Percentiles rank a stretch among this genome's conserved stretches.
phyloP scores from a whole-genome alignment of 2,797 vertebrate genomes.

The Pipistrellus kuhlii region DNA sequence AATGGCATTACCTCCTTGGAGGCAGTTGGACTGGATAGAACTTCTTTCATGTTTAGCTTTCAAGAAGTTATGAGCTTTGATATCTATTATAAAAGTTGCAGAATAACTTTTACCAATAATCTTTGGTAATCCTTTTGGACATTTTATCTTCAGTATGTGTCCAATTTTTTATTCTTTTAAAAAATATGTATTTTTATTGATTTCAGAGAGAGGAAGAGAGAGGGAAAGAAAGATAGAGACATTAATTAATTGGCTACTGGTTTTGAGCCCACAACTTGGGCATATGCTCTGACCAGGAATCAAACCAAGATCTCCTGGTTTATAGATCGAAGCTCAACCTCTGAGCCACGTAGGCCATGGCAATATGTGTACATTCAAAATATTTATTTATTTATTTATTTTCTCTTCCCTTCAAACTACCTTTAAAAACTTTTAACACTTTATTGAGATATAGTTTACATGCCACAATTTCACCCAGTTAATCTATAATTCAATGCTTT shows the following conservation, averaged over 20 bases:
- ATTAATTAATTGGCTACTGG: no score
- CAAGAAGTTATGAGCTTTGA: background rate
- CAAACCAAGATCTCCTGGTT: no score
- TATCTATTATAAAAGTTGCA: background rate
- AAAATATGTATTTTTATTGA: no score
- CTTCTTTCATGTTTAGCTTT: slow-evolving; percentile 4
- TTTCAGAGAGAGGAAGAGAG: no score
- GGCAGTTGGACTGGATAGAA: background rate
- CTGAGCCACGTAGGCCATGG: no score
- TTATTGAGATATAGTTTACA: background rate
- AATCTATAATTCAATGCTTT: background rate
- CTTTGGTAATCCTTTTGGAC: background rate
- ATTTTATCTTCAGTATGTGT: background rate
- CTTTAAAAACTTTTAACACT: background rate
- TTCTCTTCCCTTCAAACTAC: background rate
- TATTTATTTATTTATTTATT: background rate
- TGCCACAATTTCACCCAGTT: background rate
- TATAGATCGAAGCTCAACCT: no score
- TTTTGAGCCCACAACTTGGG: no score
- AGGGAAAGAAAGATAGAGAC: no score
- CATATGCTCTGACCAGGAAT: no score
- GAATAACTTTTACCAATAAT: background rate
- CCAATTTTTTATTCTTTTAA: no score
- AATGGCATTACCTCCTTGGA: background rate
- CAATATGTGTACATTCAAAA: background rate